phyloP scores from a whole-genome alignment of 2,113 vertebrate species.

The Physeter macrocephalus region DNA sequence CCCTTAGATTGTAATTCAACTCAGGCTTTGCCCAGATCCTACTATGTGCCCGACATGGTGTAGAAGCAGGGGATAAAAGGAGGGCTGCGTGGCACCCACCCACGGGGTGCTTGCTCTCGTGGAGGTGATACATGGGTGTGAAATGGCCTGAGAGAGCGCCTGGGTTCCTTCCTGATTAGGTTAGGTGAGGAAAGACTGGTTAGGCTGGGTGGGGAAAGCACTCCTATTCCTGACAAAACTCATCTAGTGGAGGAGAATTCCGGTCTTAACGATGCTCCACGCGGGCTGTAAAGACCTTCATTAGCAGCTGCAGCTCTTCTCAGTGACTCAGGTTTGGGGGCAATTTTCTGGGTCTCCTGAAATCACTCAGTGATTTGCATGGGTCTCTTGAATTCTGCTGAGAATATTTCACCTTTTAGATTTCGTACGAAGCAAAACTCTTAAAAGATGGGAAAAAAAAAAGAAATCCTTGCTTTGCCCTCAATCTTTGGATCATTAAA shows the following conservation, averaged over 20 bases:
- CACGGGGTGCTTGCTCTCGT: too few relatives aligned
- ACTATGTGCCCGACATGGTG: rapidly evolving
- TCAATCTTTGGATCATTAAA: background rate
- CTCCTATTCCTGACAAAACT: background rate
- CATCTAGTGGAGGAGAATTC: background rate
- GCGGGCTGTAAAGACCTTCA: background rate
- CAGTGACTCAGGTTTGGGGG: background rate
- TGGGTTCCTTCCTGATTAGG: background rate
- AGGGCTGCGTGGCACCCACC: background rate
- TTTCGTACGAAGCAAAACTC: background rate
- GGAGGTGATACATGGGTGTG: background rate
- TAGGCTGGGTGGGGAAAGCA: background rate
- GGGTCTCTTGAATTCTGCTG: background rate
- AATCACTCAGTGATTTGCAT: background rate
- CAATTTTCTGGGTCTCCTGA: background rate
- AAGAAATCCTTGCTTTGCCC: background rate
- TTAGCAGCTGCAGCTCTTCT: background rate
- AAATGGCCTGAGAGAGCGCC: background rate
- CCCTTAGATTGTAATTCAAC: background rate
- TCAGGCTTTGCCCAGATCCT: background rate
- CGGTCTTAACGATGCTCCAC: rapidly evolving
- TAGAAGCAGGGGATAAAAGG: background rate
- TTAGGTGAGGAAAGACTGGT: background rate
- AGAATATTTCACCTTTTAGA: background rate
- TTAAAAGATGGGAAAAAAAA: background rate